Base-by-base conservation (phyloP, 2,797 vertebrate genomes). In the Neomorphus geoffroyi region DNA sequence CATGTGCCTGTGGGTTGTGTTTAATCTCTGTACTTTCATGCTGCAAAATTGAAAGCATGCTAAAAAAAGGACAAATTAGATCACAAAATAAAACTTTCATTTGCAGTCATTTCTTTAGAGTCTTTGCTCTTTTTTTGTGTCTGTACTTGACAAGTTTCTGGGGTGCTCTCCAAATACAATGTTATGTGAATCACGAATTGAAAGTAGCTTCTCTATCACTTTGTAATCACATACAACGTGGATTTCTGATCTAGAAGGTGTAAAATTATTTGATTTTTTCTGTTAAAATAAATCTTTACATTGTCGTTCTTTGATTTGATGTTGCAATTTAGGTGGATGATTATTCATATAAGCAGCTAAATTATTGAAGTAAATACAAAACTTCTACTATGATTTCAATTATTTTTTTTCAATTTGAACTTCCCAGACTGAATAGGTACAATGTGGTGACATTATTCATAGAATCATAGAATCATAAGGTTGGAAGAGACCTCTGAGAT, bases 401-500 rank as follows among this genome's bases (percentile, higher is more conserved):
- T 27, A 35, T 50, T 23, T 62, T 91, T 91, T 67, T 56, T 39
- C n/a, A 26, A 5, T 77, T 71, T 77, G n/a, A 86, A 4, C 11
- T 88, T 92, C 33, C 33, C 46, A 58, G 35, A n/a, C 17, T 26
- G 50, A 45, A n/a, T n/a, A 43, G 24, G 65, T 41, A 26, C 33
- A 51, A 23, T 10, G 56, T 41, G 35, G 2, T 6, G 0, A 30
- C 0, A 0, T 62, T n/a, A n/a, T n/a, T n/a, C n/a, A n/a, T n/a
- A n/a, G n/a, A n/a, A n/a, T n/a, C n/a, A n/a, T n/a, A n/a, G n/a
- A n/a, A n/a, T n/a, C n/a, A n/a, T n/a, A n/a, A n/a, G n/a, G n/a
- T n/a, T n/a, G n/a, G n/a, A n/a, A n/a, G n/a, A n/a, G n/a, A n/a
- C n/a, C n/a, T n/a, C n/a, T n/a, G n/a, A n/a, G n/a, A n/a, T n/a